Base-by-base conservation (phyloP, 1,140 invertebrate genomes). In the Cyrtorhinus lividipennis region DNA sequence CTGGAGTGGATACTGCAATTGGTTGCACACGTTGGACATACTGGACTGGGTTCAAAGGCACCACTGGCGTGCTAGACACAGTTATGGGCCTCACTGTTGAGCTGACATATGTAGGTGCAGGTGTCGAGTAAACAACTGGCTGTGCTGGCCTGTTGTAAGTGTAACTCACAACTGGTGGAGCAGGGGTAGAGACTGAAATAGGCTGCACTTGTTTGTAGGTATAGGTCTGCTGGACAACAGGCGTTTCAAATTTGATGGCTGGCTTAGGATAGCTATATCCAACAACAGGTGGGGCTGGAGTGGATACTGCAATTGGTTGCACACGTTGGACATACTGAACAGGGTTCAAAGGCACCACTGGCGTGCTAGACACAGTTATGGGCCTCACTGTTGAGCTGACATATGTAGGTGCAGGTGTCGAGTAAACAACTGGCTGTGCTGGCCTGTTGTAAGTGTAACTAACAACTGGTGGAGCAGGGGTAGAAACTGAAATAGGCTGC, bases 301-400 rank as follows among this genome's bases (percentile, higher is more conserved):
- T 26, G 25, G 8, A n/a, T 26, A 30, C 24, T 30, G 2, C 24
- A 15, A 27, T 26, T 27, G 2, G 58, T 27, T 26, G 58, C 10
- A 30, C 26, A 18, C 3, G 58, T 26, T 30, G 27, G 5, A 70
- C 23, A 24, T 59, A 59, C 18, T 64, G 65, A 24, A 68, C 68
- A 0, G 68, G 68, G 23, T 71, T 71, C 0, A 69, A 69, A 1
- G 70, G 69, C 2, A 69, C 64, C 8, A 59, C 56, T 5, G 69
- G 68, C 1, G 67, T 62, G 20, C 61, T 65, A 2, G 56, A 53
- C 12, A 65, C 64, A 30, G 59, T 61, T 13, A 60, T 63, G 3
- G 64, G 63, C 13, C n/a, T 13, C 15, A 59, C 12, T 13, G 56
- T 18, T 2, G 45, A 56, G 13, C 38, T 56, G 2, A 53, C 53